Conservation (phyloP, 2,113 vertebrate species). For the Calonectris borealis region DNA sequence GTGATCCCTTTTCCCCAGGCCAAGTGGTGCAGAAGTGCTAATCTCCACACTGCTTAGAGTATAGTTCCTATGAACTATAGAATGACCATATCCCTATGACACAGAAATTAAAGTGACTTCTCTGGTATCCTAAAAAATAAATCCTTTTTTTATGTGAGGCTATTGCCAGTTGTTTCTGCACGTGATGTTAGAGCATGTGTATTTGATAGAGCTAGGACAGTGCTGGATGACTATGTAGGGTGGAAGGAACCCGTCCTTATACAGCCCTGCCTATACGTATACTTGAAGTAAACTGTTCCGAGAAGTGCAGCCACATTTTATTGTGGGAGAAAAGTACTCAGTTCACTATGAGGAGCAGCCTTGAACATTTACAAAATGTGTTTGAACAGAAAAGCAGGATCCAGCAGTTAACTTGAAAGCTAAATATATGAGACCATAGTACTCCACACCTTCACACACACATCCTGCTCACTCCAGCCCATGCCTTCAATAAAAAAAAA, state of each 20-base stretch:
- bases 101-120: background rate
- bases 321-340: background rate
- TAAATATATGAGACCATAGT: background rate
- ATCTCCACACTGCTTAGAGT: background rate
- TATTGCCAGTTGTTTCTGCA: background rate
- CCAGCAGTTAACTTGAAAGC: background rate
- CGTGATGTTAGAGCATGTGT: background rate
- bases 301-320: background rate
- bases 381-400: background rate
- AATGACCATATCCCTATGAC: background rate
- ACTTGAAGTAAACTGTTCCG: background rate
- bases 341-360: background rate
- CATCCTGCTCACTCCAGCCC: background rate
- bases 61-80: background rate
- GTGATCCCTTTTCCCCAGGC: background rate
- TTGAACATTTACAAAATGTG: background rate
- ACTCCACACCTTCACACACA: background rate
- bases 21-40: background rate
- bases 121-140: background rate
- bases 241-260: rapidly evolving
- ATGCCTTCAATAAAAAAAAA: background rate
- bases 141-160: background rate
- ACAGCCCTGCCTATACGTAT: background rate
- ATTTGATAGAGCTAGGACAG: background rate
- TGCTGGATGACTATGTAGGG: background rate